Evolutionary conservation across 2,113 vertebrate species (phyloP).

Genomic region (Antechinus stuartii): DNA sequence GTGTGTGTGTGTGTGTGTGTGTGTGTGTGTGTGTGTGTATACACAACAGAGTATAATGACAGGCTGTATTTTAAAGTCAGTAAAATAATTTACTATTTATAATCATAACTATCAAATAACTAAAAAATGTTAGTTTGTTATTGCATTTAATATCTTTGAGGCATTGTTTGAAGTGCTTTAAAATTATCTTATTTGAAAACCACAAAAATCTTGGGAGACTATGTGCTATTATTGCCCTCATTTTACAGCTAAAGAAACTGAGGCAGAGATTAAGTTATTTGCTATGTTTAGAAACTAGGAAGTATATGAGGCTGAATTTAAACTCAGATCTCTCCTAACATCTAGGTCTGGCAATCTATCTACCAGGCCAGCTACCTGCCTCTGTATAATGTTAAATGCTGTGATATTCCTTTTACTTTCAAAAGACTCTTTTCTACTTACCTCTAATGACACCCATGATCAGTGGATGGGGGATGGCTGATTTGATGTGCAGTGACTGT

Average conservation of each 20-base stretch:
- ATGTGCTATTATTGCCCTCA: not conserved
- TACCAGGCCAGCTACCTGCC: not conserved
- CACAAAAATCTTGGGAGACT: not conserved
- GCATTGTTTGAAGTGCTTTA: not conserved
- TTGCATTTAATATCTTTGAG: not conserved
- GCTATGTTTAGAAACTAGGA: not conserved
- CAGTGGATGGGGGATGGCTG: conserved; percentile 98
- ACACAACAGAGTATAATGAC: not conserved
- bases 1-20: too few relatives aligned
- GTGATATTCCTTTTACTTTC: not conserved
- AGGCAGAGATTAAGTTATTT: not conserved
- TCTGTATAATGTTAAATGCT: not conserved
- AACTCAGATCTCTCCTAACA: not conserved
- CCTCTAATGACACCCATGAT: conserved; percentile 99
- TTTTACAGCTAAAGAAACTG: not conserved
- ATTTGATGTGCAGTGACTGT: conserved; percentile 99
- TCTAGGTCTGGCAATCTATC: not conserved
- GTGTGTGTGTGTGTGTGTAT: too few relatives aligned
- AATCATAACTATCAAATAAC: not conserved
- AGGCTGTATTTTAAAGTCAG: conserved; percentile 31
- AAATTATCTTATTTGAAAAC: not conserved
- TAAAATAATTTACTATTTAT: not conserved
- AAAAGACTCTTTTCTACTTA: conserved; percentile 77
- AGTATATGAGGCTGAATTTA: not conserved
- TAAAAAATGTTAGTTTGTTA: not conserved